These are phyloP conservation scores for Silvanus unidentatus DNA, from an alignment of 2,888 invertebrate species.

Conservation along the genomic window DNA sequence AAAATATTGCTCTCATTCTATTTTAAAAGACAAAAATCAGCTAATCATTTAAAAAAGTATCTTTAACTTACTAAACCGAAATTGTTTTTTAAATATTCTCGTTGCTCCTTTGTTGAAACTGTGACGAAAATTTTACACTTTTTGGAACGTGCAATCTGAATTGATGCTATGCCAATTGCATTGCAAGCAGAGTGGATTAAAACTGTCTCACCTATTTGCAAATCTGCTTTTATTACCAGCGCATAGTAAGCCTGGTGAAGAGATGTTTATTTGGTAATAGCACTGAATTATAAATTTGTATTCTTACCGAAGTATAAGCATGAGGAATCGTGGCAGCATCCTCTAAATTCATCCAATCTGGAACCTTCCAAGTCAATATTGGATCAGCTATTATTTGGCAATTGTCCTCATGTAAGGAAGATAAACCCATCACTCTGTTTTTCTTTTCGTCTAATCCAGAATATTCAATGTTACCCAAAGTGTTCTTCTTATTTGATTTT, in stretches of 20 bases:
- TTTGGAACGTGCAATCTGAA: constrained; percentile 54
- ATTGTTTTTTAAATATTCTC: constrained; percentile 34
- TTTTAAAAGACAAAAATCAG: constrained; percentile 41
- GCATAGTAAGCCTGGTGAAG: constrained; percentile 43
- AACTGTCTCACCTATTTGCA: constrained; percentile 46
- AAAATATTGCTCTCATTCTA: constrained; percentile 37
- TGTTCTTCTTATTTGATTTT: constrained; percentile 25
- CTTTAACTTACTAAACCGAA: constrained; percentile 39
- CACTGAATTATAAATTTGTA: constrained; percentile 4
- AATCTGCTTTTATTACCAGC: constrained; percentile 41
- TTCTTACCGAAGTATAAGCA: constrained; percentile 60
- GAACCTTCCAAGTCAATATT: constrained; percentile 60
- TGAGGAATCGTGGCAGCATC: constrained; percentile 76
- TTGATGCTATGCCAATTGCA: constrained; percentile 67
- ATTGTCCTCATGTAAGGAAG: constrained; percentile 39
- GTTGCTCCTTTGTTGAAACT: constrained; percentile 49
- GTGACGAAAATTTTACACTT: constrained; percentile 60
- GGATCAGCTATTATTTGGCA: constrained; percentile 39
- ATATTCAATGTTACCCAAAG: constrained; percentile 42
- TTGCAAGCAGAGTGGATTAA: constrained; percentile 54
- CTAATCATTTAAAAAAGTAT: constrained; percentile 31
- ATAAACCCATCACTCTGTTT: constrained; percentile 62
- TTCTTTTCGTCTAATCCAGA: constrained; percentile 45
- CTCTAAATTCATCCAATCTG: constrained; percentile 64
- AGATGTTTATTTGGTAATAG: background rate